phyloP scores from a whole-genome alignment of 2,797 vertebrate genomes.

The Danio jaintianensis region DNA sequence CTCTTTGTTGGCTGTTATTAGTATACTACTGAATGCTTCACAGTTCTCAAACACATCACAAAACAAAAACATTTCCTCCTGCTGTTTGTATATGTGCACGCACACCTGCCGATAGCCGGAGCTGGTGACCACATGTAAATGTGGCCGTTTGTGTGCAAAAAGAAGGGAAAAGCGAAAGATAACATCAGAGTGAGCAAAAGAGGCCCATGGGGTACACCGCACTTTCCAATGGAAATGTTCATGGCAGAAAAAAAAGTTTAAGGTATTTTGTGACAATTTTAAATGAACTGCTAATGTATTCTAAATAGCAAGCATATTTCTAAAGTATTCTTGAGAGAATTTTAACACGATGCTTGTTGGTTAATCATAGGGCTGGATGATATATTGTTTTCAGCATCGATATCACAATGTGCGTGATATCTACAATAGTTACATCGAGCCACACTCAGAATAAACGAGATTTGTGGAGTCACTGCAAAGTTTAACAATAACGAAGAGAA shows the following conservation, averaged over 20 bases:
- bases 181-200: slow-evolving; percentile 31
- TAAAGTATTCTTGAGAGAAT: too few relatives aligned
- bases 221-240: slow-evolving; percentile 21
- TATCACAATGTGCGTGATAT: too few relatives aligned
- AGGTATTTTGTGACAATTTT: background rate
- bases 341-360: too few relatives aligned
- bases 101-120: slow-evolving; percentile 15
- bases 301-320: too few relatives aligned
- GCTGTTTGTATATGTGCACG: slow-evolving; percentile 34
- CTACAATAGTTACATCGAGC: too few relatives aligned
- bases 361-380: too few relatives aligned
- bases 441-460: too few relatives aligned
- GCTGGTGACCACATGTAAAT: slow-evolving; percentile 47
- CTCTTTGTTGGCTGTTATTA: slow-evolving; percentile 36
- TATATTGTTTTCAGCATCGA: too few relatives aligned
- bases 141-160: slow-evolving; percentile 26
- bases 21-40: slow-evolving; percentile 23
- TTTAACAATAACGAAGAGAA: too few relatives aligned
- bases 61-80: slow-evolving; percentile 43
- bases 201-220: background rate
- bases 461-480: too few relatives aligned
- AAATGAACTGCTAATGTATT: background rate
- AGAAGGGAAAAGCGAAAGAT: slow-evolving; percentile 34
- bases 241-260: background rate
- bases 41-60: slow-evolving; percentile 35